phyloP scores from a whole-genome alignment of 2,113 vertebrate genomes.

The zebrafish (Danio rerio) region DNA sequence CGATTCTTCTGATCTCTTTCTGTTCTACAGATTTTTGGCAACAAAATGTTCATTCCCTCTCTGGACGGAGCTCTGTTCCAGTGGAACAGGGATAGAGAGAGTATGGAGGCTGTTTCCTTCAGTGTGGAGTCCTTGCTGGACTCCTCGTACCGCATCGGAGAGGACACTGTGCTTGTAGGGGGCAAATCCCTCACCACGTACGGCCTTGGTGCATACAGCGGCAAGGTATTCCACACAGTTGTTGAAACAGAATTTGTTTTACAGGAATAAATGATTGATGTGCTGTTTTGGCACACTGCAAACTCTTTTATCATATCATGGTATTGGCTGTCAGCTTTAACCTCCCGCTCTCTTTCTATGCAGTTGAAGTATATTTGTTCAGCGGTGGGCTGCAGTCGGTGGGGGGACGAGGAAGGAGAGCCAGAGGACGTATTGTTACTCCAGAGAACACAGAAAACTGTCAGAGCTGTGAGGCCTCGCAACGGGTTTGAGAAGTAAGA shows the following conservation, averaged over 20 bases:
- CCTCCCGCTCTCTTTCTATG: conserved; percentile 24
- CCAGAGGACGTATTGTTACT: conserved; percentile 89
- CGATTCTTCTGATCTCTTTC: neutral
- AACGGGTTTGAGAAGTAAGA: conserved; percentile 94
- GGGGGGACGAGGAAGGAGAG: conserved; percentile 86
- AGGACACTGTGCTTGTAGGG: conserved; percentile 94
- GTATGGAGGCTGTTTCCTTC: conserved; percentile 97
- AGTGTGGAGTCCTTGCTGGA: conserved; percentile 96
- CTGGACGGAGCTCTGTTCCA: conserved; percentile 97
- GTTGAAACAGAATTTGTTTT: neutral
- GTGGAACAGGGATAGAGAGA: conserved; percentile 95
- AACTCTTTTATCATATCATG: conserved; percentile 16
- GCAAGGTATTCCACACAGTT: conserved; percentile 83
- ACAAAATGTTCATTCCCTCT: conserved; percentile 97
- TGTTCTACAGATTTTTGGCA: conserved; percentile 88
- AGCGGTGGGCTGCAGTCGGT: conserved; percentile 88
- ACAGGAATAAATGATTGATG: conserved; percentile 28
- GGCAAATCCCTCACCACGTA: conserved; percentile 95
- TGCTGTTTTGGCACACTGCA: conserved; percentile 4
- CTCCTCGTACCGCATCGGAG: conserved; percentile 93
- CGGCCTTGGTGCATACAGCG: conserved; percentile 89
- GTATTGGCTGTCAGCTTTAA: conserved; percentile 15
- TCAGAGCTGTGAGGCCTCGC: conserved; percentile 91
- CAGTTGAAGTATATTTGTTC: conserved; percentile 97
- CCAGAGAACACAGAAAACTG: conserved; percentile 95